phyloP scores from a whole-genome alignment of 64 coral and sea anemone species.

The Pocillopora verrucosa region DNA sequence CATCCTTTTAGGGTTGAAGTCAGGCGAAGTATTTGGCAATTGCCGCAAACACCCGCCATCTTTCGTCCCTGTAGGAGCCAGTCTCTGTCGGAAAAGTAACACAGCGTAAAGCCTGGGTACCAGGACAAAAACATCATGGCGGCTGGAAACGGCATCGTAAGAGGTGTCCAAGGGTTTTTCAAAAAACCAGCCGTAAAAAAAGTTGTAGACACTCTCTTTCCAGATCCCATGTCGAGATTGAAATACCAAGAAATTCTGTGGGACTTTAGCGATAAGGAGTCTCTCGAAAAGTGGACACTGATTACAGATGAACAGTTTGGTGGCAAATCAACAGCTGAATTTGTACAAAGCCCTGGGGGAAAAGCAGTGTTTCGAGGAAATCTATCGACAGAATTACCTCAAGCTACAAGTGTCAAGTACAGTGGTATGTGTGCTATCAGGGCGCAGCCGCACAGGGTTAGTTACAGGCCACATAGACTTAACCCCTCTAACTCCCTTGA shows the following conservation, averaged over 20 bases:
- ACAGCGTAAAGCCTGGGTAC: not conserved
- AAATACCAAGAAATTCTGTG: slow-evolving; percentile 82
- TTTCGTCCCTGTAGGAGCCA: not conserved
- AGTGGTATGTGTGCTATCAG: slow-evolving; percentile 91
- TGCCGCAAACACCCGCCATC: slow-evolving; percentile 17
- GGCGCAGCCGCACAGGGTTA: slow-evolving; percentile 86
- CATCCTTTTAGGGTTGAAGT: not conserved
- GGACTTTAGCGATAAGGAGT: slow-evolving; percentile 77
- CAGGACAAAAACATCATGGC: slow-evolving; percentile 35
- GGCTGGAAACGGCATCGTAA: slow-evolving; percentile 7
- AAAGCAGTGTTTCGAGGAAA: slow-evolving; percentile 80
- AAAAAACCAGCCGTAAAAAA: slow-evolving; percentile 58
- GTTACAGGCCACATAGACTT: not conserved
- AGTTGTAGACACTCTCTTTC: slow-evolving; percentile 75
- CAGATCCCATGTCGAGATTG: slow-evolving; percentile 86
- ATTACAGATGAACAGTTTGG: slow-evolving; percentile 93
- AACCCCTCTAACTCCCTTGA: too few relatives aligned
- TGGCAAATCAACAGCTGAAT: slow-evolving; percentile 77
- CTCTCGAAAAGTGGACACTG: slow-evolving; percentile 69
- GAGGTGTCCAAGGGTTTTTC: slow-evolving; percentile 60
- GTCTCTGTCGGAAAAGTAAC: not conserved
- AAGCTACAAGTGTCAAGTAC: slow-evolving; percentile 73
- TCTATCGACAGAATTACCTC: slow-evolving; percentile 84
- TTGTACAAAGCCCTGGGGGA: slow-evolving; percentile 69
- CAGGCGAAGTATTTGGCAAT: not conserved